Percentiles rank a stretch among this genome's conserved stretches.
Conservation (phyloP, 2,113 vertebrate species). For the Trematocara unimaculatum region DNA sequence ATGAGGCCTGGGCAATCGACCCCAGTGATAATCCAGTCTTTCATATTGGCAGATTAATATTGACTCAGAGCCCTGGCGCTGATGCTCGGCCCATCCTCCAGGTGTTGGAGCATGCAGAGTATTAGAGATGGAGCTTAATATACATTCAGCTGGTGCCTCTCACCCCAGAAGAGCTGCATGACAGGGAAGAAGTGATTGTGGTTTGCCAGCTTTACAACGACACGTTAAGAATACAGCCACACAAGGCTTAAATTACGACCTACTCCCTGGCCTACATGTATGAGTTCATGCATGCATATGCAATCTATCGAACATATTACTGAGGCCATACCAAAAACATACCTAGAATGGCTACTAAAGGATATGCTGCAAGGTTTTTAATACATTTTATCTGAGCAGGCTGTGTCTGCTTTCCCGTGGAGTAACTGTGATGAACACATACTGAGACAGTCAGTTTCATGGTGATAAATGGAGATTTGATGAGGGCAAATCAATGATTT, state of each 20-base stretch:
- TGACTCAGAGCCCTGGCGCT: slow-evolving; percentile 42
- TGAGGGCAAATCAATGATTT: slow-evolving; percentile 55
- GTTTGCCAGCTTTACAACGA: slow-evolving; percentile 5
- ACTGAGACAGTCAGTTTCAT: slow-evolving; percentile 9
- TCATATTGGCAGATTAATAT: slow-evolving; percentile 65
- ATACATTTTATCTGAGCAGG: not conserved
- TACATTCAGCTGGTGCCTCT: slow-evolving; percentile 24
- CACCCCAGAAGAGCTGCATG: not conserved
- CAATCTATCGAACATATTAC: not conserved
- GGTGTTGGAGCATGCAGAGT: slow-evolving; percentile 26
- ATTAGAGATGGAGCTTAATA: slow-evolving; percentile 40
- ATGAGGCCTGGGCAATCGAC: slow-evolving; percentile 30
- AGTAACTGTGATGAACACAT: slow-evolving; percentile 9
- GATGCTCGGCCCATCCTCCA: slow-evolving; percentile 31
- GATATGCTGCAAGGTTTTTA: not conserved
- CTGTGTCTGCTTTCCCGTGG: not conserved
- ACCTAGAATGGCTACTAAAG: not conserved
- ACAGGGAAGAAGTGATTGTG: not conserved
- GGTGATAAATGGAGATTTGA: slow-evolving; percentile 55
- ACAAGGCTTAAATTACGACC: not conserved
- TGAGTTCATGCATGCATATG: not conserved
- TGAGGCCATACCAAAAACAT: not conserved
- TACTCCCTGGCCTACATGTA: not conserved
- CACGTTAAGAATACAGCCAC: not conserved
- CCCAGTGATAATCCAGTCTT: slow-evolving; percentile 57